A percentile compares a stretch with the other conserved stretches of the same genome.
Conservation (phyloP, 2,797 vertebrate genomes). For the Smutsia gigantea region DNA sequence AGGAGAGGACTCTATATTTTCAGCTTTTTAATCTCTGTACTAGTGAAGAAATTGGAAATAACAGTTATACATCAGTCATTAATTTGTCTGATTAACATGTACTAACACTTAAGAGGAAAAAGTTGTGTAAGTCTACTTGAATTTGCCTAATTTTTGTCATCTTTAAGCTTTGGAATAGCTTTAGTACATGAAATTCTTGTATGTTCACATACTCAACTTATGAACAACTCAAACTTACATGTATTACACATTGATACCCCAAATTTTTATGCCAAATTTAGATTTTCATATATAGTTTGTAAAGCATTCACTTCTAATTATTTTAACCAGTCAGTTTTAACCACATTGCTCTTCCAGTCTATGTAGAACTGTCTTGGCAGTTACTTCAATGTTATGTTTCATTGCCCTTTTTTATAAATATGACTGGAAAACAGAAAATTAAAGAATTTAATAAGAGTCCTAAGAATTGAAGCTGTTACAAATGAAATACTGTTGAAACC, state of each 20-base stretch:
- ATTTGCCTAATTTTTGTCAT: constrained; percentile 32
- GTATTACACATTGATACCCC: background rate
- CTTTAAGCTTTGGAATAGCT: constrained; percentile 33
- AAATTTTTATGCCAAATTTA: constrained; percentile 27
- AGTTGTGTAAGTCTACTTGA: background rate
- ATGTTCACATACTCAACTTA: background rate
- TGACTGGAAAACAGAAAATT: constrained; percentile 20
- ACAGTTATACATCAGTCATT: background rate
- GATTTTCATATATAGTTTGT: constrained; percentile 21
- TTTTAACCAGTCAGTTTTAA: background rate
- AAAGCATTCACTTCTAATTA: constrained; percentile 14
- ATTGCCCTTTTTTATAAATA: constrained; percentile 47
- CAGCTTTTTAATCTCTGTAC: background rate
- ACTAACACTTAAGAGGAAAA: background rate
- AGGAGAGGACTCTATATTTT: background rate
- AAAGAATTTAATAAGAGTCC: background rate
- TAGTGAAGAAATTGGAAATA: constrained; percentile 50
- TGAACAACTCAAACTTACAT: background rate
- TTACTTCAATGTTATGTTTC: constrained; percentile 41
- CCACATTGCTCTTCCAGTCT: background rate
- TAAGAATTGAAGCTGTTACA: constrained; percentile 43
- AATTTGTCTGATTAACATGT: constrained; percentile 17
- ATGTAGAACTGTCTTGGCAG: background rate
- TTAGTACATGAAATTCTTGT: constrained; percentile 30
- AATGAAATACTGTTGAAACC: constrained; percentile 29